Conservation (phyloP, 2,888 invertebrate genomes). For the Corbicula japonica region DNA sequence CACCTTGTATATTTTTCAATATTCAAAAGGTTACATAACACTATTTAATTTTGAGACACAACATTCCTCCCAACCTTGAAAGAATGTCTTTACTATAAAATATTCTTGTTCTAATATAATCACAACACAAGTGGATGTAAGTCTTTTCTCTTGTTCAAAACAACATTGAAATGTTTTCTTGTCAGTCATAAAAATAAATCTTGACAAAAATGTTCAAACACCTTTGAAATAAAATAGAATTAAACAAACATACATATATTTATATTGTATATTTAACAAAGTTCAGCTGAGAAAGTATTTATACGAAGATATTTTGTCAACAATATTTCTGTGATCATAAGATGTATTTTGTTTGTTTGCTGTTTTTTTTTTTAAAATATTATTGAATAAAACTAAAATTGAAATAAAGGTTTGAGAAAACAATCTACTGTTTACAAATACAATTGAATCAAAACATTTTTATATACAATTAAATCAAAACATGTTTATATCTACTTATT, state of each 20-base stretch:
- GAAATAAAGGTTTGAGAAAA: slow-evolving; percentile 2
- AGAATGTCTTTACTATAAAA: no score
- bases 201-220: not conserved
- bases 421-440: slow-evolving; percentile 1
- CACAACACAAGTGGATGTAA: no score
- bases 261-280: not conserved
- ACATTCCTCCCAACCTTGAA: no score
- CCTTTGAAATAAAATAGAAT: slow-evolving; percentile 2
- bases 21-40: no score
- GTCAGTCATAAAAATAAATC: not conserved
- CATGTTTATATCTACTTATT: not conserved
- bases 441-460: not conserved
- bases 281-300: slow-evolving; percentile 1
- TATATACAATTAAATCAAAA: no score
- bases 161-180: slow-evolving; percentile 1
- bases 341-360: not conserved
- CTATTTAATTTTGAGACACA: no score
- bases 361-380: not conserved
- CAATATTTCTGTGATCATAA: not conserved
- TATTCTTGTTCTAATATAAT: no score
- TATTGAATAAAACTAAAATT: not conserved
- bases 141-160: not conserved
- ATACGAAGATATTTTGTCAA: not conserved
- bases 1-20: no score
- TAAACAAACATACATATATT: not conserved